phyloP scores from a whole-genome alignment of 1,140 invertebrate species.

The Spodoptera litura region DNA sequence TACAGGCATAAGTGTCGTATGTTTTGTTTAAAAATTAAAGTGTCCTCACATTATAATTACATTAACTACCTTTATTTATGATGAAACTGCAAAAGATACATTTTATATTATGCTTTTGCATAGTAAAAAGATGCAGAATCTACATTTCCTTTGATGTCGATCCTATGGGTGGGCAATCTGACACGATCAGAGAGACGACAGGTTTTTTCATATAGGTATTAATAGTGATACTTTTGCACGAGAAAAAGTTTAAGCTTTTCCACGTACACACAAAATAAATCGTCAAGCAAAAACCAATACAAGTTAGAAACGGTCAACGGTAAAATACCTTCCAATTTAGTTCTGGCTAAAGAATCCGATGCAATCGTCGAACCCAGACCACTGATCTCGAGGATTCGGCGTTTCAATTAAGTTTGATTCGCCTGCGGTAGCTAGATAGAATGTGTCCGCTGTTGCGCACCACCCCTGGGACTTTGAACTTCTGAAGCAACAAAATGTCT shows the following conservation, averaged over 20 bases:
- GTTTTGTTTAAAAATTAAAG: too few relatives aligned
- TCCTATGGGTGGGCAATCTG: too few relatives aligned
- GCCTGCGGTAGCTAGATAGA: slow-evolving; percentile 55
- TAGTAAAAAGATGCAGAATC: too few relatives aligned
- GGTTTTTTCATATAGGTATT: too few relatives aligned
- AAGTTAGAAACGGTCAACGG: slow-evolving; percentile 2
- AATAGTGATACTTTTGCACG: too few relatives aligned
- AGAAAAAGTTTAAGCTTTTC: neutral
- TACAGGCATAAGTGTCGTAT: too few relatives aligned
- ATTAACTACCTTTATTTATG: too few relatives aligned
- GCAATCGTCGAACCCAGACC: slow-evolving; percentile 30
- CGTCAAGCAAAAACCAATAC: neutral
- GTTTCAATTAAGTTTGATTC: slow-evolving; percentile 63
- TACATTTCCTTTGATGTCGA: too few relatives aligned
- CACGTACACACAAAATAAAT: slow-evolving; percentile 7
- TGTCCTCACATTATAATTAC: too few relatives aligned
- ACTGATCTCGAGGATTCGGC: slow-evolving; percentile 54
- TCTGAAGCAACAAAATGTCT: neutral
- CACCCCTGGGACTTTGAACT: neutral
- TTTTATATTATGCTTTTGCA: too few relatives aligned
- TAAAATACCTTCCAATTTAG: slow-evolving; percentile 15
- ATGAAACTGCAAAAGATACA: too few relatives aligned
- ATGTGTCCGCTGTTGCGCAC: slow-evolving; percentile 37
- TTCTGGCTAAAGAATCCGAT: slow-evolving; percentile 1
- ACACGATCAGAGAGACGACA: too few relatives aligned